Conservation (phyloP, 2,113 vertebrate genomes). For the Plotosus lineatus region DNA sequence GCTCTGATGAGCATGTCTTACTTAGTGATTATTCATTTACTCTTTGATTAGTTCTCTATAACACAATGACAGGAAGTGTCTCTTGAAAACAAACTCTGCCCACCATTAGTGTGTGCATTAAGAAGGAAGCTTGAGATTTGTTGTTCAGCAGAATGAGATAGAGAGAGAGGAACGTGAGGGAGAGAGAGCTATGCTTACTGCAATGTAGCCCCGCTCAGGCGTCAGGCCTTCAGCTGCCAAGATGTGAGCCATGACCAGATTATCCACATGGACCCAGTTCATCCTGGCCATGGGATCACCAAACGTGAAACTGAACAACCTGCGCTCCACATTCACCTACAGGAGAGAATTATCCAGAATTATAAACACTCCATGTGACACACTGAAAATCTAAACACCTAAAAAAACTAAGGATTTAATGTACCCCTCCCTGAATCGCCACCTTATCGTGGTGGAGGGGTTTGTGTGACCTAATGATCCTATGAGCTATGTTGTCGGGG, state of each 20-base stretch:
- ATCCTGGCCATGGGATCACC: constrained; percentile 78
- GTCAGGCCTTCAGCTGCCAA: constrained; percentile 84
- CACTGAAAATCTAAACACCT: neutral
- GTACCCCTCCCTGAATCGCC: too few species aligned
- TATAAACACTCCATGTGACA: neutral
- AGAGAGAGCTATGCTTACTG: constrained; percentile 73
- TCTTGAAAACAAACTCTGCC: neutral
- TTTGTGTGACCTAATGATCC: too few species aligned
- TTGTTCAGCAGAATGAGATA: neutral
- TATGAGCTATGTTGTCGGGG: too few species aligned
- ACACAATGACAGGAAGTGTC: neutral
- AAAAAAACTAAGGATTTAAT: too few species aligned
- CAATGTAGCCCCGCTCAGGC: constrained; percentile 70
- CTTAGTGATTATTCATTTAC: neutral
- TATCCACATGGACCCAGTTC: constrained; percentile 92
- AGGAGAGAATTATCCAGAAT: neutral
- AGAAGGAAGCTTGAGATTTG: neutral
- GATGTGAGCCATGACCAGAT: constrained; percentile 83
- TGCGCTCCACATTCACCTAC: constrained; percentile 81
- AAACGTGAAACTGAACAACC: constrained; percentile 83
- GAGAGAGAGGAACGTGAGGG: too few species aligned
- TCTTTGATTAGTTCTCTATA: neutral
- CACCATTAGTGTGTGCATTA: neutral
- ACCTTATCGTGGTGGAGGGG: too few species aligned
- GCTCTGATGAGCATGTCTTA: neutral